phyloP scores from a whole-genome alignment of 2,113 vertebrate genomes.

The Pseudorhombus dupliciocellatus region DNA sequence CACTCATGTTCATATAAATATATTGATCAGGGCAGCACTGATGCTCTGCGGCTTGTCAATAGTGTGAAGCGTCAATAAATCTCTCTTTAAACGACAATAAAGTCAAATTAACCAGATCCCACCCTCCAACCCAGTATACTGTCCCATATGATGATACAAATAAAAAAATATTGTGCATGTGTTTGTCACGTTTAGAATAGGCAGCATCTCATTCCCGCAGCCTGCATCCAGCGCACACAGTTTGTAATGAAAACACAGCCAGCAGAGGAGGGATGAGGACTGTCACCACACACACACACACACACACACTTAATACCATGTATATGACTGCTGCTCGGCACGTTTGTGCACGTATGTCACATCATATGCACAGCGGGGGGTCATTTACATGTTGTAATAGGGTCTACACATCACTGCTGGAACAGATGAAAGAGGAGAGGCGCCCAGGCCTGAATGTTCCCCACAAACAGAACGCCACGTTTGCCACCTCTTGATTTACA shows the following conservation, averaged over 20 bases:
- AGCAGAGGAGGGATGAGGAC: constrained; percentile 1
- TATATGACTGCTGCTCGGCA: constrained; percentile 23
- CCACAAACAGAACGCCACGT: constrained; percentile 50
- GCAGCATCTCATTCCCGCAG: constrained; percentile 29
- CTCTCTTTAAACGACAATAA: constrained; percentile 6
- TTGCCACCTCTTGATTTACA: constrained; percentile 42
- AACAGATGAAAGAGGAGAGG: constrained; percentile 40
- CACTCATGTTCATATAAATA: neutral
- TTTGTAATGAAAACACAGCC: neutral
- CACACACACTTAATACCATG: neutral
- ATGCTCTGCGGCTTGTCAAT: neutral
- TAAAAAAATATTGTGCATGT: too few relatives aligned
- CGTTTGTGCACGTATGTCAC: constrained; percentile 25
- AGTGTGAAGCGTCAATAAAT: constrained; percentile 7
- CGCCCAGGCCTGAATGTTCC: constrained; percentile 14
- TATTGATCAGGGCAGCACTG: neutral
- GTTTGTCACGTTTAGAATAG: constrained; percentile 3
- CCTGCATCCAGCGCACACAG: constrained; percentile 1
- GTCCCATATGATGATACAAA: too few relatives aligned
- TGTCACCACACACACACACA: neutral
- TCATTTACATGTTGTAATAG: constrained; percentile 75
- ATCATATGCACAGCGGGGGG: constrained; percentile 51
- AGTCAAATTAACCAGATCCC: neutral
- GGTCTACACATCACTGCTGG: constrained; percentile 59
- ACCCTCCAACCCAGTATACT: too few relatives aligned